Evolutionary conservation across 2,797 vertebrate species (phyloP).

Genomic region (Sarcophilus harrisii): DNA sequence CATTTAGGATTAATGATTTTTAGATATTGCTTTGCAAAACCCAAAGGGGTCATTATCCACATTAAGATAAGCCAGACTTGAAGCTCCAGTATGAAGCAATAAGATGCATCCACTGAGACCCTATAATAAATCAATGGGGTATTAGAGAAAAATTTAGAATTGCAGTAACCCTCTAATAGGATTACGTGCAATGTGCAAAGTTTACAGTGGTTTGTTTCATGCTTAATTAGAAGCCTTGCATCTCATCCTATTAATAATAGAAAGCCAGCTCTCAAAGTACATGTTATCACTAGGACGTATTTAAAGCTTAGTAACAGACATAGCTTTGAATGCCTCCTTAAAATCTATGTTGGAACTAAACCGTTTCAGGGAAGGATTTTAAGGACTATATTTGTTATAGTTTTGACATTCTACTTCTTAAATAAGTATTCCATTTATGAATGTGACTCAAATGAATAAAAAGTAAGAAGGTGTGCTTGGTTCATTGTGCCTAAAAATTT

Average conservation of each 20-base stretch:
- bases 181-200: constrained; percentile 72
- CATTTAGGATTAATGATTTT: constrained; percentile 40
- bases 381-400: constrained; percentile 14
- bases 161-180: constrained; percentile 71
- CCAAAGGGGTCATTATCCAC: constrained; percentile 53
- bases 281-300: constrained; percentile 65
- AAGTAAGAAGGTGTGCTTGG: background rate
- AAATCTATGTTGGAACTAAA: background rate
- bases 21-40: constrained; percentile 55
- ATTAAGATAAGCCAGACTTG: constrained; percentile 42
- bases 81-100: constrained; percentile 55
- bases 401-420: constrained; percentile 18
- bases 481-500: background rate
- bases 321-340: background rate
- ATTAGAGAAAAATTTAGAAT: constrained; percentile 77
- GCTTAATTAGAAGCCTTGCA: constrained; percentile 78
- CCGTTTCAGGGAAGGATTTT: background rate
- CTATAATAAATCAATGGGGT: constrained; percentile 64
- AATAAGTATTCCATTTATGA: constrained; percentile 34
- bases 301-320: constrained; percentile 50
- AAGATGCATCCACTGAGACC: constrained; percentile 64
- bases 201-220: constrained; percentile 78
- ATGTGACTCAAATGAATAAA: background rate
- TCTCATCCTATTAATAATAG: constrained; percentile 80
- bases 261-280: constrained; percentile 75